Evolutionary conservation across 2,888 invertebrate species (phyloP).

Genomic region (Monochamus alternatus): DNA sequence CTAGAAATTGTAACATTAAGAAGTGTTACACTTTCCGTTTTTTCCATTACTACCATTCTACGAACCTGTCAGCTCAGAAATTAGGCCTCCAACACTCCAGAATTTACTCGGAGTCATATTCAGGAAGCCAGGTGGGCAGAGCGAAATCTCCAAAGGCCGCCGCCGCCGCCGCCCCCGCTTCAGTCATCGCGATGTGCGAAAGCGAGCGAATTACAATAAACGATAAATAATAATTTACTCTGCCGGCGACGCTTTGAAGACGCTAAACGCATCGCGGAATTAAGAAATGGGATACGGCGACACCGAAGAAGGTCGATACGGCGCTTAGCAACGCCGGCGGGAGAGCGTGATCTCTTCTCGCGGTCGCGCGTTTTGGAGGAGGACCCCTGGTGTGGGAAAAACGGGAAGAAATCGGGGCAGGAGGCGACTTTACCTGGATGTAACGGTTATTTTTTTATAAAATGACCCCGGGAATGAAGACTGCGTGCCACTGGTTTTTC

Average conservation of each 20-base stretch:
- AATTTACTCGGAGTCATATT: too few species aligned
- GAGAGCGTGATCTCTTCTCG: not conserved
- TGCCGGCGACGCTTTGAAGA: not conserved
- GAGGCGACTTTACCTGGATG: not conserved
- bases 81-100: too few species aligned
- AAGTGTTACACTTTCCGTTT: too few species aligned
- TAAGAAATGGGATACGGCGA: not conserved
- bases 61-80: too few species aligned
- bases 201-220: not conserved
- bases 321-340: slow-evolving; percentile 13
- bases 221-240: not conserved
- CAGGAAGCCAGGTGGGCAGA: not conserved
- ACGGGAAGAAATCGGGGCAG: not conserved
- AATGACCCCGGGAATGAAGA: too few species aligned
- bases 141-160: not conserved
- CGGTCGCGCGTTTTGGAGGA: not conserved
- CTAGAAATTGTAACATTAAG: too few species aligned
- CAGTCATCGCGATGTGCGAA: not conserved
- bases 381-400: not conserved
- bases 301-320: not conserved
- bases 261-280: not conserved
- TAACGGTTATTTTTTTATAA: too few species aligned
- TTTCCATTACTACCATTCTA: too few species aligned
- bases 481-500: too few species aligned
- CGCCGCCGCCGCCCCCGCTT: not conserved